Evolutionary conservation across 1,140 invertebrate species (phyloP).

Genomic region (Drosophila pseudoobscura): DNA sequence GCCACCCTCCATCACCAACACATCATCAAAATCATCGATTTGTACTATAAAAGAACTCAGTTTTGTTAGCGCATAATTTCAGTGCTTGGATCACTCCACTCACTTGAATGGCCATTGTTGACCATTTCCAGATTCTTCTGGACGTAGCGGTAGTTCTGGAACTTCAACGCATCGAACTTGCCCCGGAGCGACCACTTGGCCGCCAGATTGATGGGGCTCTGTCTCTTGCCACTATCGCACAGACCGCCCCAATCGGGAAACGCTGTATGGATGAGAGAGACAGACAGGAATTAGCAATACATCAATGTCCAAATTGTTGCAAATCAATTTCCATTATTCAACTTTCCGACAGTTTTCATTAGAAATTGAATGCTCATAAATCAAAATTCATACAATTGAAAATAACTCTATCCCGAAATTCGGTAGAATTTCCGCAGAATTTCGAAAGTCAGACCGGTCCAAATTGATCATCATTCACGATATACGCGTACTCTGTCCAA

Average conservation of each 20-base stretch:
- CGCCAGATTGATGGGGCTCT: conserved; percentile 84
- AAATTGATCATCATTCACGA: conserved; percentile 36
- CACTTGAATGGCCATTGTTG: conserved; percentile 85
- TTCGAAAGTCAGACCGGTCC: conserved; percentile 7
- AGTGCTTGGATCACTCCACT: conserved; percentile 14
- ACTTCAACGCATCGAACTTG: conserved; percentile 76
- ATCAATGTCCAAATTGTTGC: neutral
- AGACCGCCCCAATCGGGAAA: conserved; percentile 83
- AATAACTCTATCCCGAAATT: conserved; percentile 26
- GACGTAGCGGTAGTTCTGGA: conserved; percentile 79
- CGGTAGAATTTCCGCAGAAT: conserved; percentile 7
- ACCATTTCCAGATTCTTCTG: conserved; percentile 74
- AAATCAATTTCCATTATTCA: neutral
- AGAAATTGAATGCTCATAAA: conserved; percentile 37
- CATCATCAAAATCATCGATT: conserved; percentile 81
- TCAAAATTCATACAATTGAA: conserved; percentile 38
- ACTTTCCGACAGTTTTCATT: conserved; percentile 31
- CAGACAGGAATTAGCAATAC: neutral
- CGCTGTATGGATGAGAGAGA: conserved; percentile 30
- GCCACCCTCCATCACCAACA: conserved; percentile 84
- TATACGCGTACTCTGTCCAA: conserved; percentile 22
- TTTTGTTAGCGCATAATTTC: neutral
- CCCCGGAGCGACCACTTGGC: conserved; percentile 66
- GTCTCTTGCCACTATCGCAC: conserved; percentile 82
- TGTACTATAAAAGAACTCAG: conserved; percentile 68